Evolutionary conservation across 2,797 vertebrate species (phyloP).

Genomic region (Lagorchestes hirsutus): DNA sequence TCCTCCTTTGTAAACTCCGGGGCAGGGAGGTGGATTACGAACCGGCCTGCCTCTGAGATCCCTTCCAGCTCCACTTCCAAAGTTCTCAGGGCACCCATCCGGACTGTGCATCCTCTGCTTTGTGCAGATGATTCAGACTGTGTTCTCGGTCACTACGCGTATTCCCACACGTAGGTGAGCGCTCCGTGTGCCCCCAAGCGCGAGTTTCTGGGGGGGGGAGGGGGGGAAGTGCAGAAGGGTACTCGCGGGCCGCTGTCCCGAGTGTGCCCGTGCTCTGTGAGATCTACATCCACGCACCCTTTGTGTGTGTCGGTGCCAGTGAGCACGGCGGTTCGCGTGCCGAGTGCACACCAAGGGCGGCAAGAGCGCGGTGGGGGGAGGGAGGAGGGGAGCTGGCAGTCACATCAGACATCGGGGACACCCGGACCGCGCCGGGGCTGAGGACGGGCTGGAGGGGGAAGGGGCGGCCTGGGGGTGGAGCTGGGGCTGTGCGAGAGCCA

Average conservation of each 20-base stretch:
- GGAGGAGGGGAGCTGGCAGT: neutral
- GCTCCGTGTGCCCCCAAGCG: neutral
- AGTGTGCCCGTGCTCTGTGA: neutral
- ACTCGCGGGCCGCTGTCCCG: neutral
- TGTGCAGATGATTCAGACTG: neutral
- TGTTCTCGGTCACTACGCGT: neutral
- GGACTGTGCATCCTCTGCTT: neutral
- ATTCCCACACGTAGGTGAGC: neutral
- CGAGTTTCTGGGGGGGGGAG: neutral
- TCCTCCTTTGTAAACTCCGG: neutral
- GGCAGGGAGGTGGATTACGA: neutral
- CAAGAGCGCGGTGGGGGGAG: neutral
- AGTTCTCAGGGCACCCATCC: accelerated
- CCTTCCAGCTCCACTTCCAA: neutral
- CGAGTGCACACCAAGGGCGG: neutral
- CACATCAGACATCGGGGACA: no score
- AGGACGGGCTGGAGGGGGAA: neutral
- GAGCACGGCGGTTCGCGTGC: neutral
- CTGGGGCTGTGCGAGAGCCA: neutral
- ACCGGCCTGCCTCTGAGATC: neutral
- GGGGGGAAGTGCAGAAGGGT: neutral
- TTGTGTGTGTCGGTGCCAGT: neutral
- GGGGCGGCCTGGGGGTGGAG: neutral
- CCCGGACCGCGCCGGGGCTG: neutral
- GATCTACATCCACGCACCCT: neutral